Evolutionary conservation across 2,888 invertebrate species (phyloP), one percentile per base, ranked within the genome.

Genomic region (Plutella xylostella): DNA sequence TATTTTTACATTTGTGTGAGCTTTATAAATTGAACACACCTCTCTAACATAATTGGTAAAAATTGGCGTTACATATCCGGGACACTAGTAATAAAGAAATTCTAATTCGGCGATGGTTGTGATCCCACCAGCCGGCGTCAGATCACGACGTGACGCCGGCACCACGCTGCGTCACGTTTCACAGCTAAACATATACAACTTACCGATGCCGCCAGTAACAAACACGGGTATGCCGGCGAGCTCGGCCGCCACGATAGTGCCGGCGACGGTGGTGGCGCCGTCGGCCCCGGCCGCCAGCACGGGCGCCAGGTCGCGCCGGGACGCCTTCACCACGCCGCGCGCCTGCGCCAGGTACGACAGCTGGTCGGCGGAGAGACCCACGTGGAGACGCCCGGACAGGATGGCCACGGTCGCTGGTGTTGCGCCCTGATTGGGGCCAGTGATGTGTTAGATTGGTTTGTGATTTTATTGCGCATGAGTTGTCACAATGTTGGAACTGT

Each of bases 261-360:
- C 97, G 0, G 97, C 93, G 1, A 99, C 98, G 0, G 99, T 99
- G 0, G 98, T 98, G 1, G 98, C 98, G 0, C 98, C 97, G 61
- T 89, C 90, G 19, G 88, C 65, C 42, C 83, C 76, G 54, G 87
- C 85, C n/a, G 91, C 89, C 12, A 92, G 57, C 11, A 92, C 89
- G 50, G 87, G 90, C 0, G 96, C 89, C 22, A 97, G 80, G 79
- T 98, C 97, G 51, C 97, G 85, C 9, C 95, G 85, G 0, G 98
- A 97, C 18, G 94, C 92, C 78, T 98, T 98, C 4, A 94, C 77
- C 7, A 85, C 85, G 37, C 72, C 85, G 52, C 68, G 78, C 46
- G 74, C 68, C 37, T 67, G 74, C 0, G 93, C 90, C 34, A 97
- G 74, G 46, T 79, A 74, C 47, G 85, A 68, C n/a, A 97, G 65